phyloP scores from a whole-genome alignment of 2,113 vertebrate species.

The Emydura subglobosa region DNA sequence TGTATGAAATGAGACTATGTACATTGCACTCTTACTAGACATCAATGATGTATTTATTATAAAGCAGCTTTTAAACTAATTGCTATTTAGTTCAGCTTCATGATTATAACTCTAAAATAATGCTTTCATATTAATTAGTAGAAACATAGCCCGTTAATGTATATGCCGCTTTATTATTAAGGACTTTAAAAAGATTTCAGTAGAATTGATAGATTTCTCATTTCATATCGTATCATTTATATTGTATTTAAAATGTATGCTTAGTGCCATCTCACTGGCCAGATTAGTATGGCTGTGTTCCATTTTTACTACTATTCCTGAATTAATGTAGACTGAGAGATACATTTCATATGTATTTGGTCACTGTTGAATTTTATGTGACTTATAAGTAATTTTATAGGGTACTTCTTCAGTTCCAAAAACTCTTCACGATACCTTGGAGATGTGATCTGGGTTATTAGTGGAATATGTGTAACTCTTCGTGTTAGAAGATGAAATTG shows the following conservation, averaged over 20 bases:
- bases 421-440: neutral
- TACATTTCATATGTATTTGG: neutral
- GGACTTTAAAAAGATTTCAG: neutral
- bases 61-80: slow-evolving; percentile 21
- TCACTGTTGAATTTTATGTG: neutral
- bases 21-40: neutral
- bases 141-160: neutral
- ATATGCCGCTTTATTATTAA: neutral
- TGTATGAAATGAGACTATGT: neutral
- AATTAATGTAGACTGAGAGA: neutral
- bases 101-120: neutral
- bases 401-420: neutral
- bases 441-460: neutral
- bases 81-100: neutral
- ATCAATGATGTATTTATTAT: neutral
- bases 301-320: slow-evolving; percentile 1
- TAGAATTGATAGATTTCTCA: neutral
- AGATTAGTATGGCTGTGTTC: neutral
- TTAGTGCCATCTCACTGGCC: neutral
- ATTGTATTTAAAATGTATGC: neutral
- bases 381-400: neutral
- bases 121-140: slow-evolving; percentile 9
- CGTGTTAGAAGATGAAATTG: neutral
- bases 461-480: neutral
- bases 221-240: neutral